These are phyloP conservation scores for Australoheros facetus DNA, from an alignment of 2,797 vertebrate species.

Conservation along the genomic window DNA sequence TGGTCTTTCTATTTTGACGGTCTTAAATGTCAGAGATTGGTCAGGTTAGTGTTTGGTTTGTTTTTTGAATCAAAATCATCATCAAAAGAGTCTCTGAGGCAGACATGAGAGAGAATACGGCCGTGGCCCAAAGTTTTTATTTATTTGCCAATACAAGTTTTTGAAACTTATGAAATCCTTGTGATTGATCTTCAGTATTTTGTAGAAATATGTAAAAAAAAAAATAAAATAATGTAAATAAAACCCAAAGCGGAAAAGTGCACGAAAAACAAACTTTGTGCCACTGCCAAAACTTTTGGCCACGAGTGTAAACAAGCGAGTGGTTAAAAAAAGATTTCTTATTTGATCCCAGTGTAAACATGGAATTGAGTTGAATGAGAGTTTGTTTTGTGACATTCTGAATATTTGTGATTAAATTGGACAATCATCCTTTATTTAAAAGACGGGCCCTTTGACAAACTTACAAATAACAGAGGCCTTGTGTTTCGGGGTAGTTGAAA, in stretches of 20 bases:
- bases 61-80: background rate
- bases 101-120: background rate
- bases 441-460: too few species aligned
- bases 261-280: background rate
- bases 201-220: background rate
- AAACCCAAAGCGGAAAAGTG: background rate
- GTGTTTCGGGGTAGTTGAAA: too few species aligned
- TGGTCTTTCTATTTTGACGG: background rate
- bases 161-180: background rate
- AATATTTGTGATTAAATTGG: slow-evolving; percentile 12
- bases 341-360: slow-evolving; percentile 10
- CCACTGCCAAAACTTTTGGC: background rate
- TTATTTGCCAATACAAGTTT: background rate
- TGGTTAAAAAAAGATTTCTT: background rate
- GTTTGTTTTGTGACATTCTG: slow-evolving; percentile 3
- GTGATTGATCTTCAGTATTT: background rate
- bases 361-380: background rate
- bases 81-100: background rate
- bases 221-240: background rate
- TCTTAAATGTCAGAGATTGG: background rate
- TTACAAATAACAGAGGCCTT: too few species aligned
- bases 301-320: background rate
- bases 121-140: too few species aligned
- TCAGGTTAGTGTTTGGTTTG: background rate
- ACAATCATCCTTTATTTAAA: background rate